These are phyloP conservation scores for Stomorhina lunata DNA, from an alignment of 2,888 invertebrate genomes.

Conservation along the genomic window DNA sequence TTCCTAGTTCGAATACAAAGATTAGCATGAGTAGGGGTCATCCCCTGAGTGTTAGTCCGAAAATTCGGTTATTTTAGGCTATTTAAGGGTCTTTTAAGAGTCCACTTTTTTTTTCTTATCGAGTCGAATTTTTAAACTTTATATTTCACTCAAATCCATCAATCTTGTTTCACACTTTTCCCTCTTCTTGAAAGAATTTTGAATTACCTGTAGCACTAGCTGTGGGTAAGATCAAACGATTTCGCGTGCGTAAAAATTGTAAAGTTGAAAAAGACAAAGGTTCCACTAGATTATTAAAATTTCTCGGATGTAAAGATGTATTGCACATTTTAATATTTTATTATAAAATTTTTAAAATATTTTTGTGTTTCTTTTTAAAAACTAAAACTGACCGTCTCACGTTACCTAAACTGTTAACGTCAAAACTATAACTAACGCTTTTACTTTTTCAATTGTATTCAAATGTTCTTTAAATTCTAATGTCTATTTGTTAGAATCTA, in stretches of 20 bases:
- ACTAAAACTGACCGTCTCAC: not conserved
- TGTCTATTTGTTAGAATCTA: not conserved
- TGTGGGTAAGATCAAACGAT: slow-evolving; percentile 83
- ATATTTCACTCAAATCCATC: no score
- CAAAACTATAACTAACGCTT: slow-evolving; percentile 49
- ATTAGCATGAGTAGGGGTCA: no score
- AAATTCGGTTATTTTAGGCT: no score
- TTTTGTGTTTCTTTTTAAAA: not conserved
- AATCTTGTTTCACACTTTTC: no score
- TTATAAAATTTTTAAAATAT: not conserved
- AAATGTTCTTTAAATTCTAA: not conserved
- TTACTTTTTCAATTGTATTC: not conserved
- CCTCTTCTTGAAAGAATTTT: no score
- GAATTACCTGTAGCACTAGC: slow-evolving; percentile 80
- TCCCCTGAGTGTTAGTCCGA: no score
- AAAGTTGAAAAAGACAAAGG: slow-evolving; percentile 83
- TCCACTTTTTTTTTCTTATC: no score
- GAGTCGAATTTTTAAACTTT: no score
- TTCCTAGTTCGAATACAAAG: no score
- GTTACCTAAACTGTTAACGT: slow-evolving; percentile 48
- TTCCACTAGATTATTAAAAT: slow-evolving; percentile 71
- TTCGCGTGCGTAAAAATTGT: slow-evolving; percentile 84
- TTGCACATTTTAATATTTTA: no score
- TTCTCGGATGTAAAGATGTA: slow-evolving; percentile 69
- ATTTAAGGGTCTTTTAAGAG: no score